These are phyloP conservation scores for Ceryle rudis DNA, from an alignment of 2,797 vertebrate genomes.

Conservation along the genomic window DNA sequence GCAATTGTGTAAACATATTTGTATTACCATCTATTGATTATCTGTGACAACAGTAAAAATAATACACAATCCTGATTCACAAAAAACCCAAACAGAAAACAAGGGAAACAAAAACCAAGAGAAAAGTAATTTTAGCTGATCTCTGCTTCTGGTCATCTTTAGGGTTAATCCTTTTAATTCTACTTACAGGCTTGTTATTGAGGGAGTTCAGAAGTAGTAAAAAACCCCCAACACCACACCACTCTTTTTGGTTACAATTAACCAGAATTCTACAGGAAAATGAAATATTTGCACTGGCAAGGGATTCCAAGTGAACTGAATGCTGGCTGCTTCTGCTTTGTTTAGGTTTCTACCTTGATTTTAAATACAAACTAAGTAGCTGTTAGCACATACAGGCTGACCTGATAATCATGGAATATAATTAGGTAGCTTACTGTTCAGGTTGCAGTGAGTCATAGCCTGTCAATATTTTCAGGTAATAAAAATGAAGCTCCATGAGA, in stretches of 20 bases:
- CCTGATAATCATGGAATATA: neutral
- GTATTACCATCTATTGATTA: neutral
- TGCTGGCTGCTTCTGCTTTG: neutral
- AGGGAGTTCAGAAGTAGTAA: neutral
- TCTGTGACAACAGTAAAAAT: neutral
- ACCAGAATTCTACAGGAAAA: neutral
- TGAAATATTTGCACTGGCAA: neutral
- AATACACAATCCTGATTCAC: neutral
- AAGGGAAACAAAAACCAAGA: neutral
- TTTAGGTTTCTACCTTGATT: neutral
- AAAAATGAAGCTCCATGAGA: neutral
- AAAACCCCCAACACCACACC: neutral
- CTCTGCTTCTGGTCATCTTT: neutral
- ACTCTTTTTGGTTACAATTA: neutral
- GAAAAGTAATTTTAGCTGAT: neutral
- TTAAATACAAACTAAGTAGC: neutral
- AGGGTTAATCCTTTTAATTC: neutral
- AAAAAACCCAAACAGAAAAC: neutral
- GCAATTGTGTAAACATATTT: neutral
- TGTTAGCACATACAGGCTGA: neutral
- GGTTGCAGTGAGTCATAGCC: neutral
- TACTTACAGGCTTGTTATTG: neutral
- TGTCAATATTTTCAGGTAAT: slow-evolving; percentile 45
- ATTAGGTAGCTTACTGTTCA: slow-evolving; percentile 4
- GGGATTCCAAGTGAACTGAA: neutral